Percentiles rank a stretch among this genome's conserved stretches.
These are phyloP conservation scores for Diacarnus erythraeanus DNA, from an alignment of 37 sponge, comb jelly and placozoan genomes.

Conservation along the genomic window DNA sequence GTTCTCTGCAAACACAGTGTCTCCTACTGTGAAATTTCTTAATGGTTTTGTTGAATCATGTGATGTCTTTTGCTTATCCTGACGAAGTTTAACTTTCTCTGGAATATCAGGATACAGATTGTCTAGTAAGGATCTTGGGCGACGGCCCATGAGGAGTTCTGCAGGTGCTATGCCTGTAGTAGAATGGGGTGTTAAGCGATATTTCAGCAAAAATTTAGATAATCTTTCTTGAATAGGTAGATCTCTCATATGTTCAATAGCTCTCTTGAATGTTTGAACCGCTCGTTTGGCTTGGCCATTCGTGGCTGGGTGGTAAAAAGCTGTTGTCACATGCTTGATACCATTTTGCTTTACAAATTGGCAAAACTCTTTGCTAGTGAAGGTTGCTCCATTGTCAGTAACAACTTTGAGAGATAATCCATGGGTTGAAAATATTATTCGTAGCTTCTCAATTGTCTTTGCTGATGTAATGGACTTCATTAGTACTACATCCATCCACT, in stretches of 20 bases:
- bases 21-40: not conserved
- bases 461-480: slow-evolving; percentile 16
- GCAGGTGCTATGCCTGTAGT: not conserved
- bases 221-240: slow-evolving; percentile 9
- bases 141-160: not conserved
- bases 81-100: not conserved
- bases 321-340: slow-evolving; percentile 12
- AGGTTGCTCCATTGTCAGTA: slow-evolving; percentile 28
- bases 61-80: not conserved
- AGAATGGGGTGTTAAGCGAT: slow-evolving; percentile 18
- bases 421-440: slow-evolving; percentile 6
- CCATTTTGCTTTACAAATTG: not conserved
- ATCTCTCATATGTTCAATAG: not conserved
- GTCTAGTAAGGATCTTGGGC: not conserved
- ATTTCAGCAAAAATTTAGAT: slow-evolving; percentile 14
- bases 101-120: not conserved
- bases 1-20: not conserved
- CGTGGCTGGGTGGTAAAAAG: slow-evolving; percentile 1
- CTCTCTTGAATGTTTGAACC: slow-evolving; percentile 40
- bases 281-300: slow-evolving; percentile 56
- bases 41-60: not conserved
- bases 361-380: slow-evolving; percentile 28
- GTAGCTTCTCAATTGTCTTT: slow-evolving; percentile 14
- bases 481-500: not conserved
- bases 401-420: slow-evolving; percentile 14